A percentile compares a stretch with the other conserved stretches of the same genome.
Conservation (phyloP, 2,888 invertebrate species). For the Branchinecta sandiegonensis region DNA sequence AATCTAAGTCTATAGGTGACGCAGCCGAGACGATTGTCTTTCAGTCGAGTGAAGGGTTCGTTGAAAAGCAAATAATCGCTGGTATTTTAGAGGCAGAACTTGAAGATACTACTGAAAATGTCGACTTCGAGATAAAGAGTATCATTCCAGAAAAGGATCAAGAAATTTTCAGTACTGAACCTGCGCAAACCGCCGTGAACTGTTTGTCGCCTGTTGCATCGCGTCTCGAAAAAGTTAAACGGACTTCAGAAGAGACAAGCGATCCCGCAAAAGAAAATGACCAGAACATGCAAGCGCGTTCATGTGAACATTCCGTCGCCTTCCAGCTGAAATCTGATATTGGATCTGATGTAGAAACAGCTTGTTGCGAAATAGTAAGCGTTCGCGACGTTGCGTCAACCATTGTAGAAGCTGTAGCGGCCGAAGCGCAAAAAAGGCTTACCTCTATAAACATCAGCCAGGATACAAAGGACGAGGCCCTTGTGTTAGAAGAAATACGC, state of each 20-base stretch:
- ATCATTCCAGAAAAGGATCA: background rate
- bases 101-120: background rate
- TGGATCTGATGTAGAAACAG: background rate
- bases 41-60: background rate
- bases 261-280: background rate
- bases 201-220: too few relatives aligned
- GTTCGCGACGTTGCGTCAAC: background rate
- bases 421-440: constrained; percentile 5
- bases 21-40: background rate
- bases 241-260: background rate
- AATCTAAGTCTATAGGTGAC: background rate
- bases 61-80: constrained; percentile 1
- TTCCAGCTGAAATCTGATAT: background rate
- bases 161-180: background rate
- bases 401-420: background rate
- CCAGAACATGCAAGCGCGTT: background rate
- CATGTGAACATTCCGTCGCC: background rate
- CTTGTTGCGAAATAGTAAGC: too few relatives aligned
- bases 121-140: background rate
- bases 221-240: too few relatives aligned
- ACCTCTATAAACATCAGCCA: background rate
- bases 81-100: background rate
- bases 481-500: background rate
- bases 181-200: background rate
- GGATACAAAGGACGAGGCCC: background rate